Evolutionary conservation across 2,113 vertebrate species (phyloP).

Genomic region (Eptatretus burgeri): DNA sequence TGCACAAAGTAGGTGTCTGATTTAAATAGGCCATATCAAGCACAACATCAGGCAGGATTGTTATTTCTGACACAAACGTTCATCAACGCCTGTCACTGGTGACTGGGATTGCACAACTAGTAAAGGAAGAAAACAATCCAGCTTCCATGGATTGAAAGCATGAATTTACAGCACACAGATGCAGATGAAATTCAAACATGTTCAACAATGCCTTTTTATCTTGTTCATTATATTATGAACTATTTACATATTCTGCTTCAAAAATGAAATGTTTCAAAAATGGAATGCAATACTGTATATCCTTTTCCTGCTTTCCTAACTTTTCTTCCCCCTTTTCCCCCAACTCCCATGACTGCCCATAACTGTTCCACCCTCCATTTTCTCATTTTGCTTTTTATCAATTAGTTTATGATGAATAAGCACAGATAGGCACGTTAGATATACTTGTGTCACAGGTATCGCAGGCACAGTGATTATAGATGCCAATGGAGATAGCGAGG

Average conservation of each 20-base stretch:
- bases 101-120: no score
- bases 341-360: not conserved
- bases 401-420: not conserved
- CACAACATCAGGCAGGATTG: not conserved
- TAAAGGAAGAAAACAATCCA: no score
- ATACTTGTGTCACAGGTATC: slow-evolving; percentile 1
- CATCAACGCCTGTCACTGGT: no score
- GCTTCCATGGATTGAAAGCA: no score
- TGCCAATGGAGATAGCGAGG: slow-evolving; percentile 2
- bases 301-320: not conserved
- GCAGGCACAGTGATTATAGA: slow-evolving; percentile 6
- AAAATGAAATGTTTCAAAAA: not conserved
- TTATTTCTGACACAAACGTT: no score
- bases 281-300: not conserved
- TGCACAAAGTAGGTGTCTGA: not conserved
- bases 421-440: not conserved
- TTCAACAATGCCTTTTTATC: no score
- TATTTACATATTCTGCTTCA: no score
- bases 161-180: no score
- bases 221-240: no score
- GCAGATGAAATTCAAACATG: no score
- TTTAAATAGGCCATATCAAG: not conserved
- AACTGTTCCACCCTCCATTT: not conserved
- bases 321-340: not conserved
- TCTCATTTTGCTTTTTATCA: not conserved